A percentile compares a stretch with the other conserved stretches of the same genome.
phyloP scores from a whole-genome alignment of 2,797 vertebrate species.

The Peromyscus melanophrys region DNA sequence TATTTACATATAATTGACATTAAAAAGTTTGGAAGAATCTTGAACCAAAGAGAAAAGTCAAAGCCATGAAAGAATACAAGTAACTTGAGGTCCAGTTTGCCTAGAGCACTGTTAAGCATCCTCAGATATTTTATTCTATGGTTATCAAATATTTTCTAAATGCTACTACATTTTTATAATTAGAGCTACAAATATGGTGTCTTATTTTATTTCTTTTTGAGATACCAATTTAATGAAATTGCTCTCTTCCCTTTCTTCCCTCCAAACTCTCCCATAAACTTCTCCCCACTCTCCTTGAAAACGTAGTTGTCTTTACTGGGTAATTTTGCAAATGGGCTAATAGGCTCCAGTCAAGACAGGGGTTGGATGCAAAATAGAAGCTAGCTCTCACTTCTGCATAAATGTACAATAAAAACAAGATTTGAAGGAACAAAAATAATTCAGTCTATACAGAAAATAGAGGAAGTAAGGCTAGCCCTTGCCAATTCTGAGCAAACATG shows the following conservation, averaged over 20 bases:
- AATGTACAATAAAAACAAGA: not conserved
- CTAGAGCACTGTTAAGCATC: not conserved
- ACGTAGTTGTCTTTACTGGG: not conserved
- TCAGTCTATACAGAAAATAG: constrained; percentile 44
- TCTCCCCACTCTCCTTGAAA: not conserved
- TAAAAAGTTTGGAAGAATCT: not conserved
- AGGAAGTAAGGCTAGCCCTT: constrained; percentile 28
- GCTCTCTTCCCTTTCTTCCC: not conserved
- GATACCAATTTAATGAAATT: not conserved
- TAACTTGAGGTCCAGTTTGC: not conserved
- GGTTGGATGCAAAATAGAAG: not conserved
- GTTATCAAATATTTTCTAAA: not conserved
- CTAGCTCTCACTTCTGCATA: not conserved
- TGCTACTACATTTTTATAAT: not conserved
- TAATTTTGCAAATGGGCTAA: not conserved
- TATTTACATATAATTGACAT: not conserved
- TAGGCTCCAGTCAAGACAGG: not conserved
- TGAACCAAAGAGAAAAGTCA: constrained; percentile 37
- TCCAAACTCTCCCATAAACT: not conserved
- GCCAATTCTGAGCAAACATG: not conserved
- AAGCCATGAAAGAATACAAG: not conserved
- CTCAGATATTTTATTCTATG: not conserved
- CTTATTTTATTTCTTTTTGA: not conserved
- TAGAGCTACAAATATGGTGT: not conserved
- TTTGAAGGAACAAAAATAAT: not conserved